A percentile compares a stretch with the other conserved stretches of the same genome.
Evolutionary conservation across 2,113 vertebrate genomes (phyloP).

Genomic region (Anarhynchus alexandrinus): DNA sequence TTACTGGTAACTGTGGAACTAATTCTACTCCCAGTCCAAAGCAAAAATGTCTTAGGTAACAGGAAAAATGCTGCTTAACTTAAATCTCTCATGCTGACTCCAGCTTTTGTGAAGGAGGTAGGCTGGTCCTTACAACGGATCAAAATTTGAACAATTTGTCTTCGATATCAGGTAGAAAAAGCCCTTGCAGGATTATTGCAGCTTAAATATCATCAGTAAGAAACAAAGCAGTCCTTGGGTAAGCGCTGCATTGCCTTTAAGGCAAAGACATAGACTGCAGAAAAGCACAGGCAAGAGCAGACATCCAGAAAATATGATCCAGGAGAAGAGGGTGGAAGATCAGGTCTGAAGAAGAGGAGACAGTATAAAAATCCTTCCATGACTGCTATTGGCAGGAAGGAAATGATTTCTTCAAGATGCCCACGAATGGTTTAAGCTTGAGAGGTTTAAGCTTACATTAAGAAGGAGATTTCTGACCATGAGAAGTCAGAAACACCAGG

Average conservation of each 20-base stretch:
- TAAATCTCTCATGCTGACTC: not conserved
- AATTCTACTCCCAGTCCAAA: not conserved
- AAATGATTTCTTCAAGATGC: not conserved
- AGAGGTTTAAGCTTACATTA: not conserved
- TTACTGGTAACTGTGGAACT: not conserved
- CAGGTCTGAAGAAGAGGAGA: not conserved
- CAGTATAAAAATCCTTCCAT: not conserved
- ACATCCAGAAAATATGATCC: not conserved
- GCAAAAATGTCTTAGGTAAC: not conserved
- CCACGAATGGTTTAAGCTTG: not conserved
- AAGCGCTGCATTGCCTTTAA: not conserved
- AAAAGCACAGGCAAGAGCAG: not conserved
- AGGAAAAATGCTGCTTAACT: not conserved
- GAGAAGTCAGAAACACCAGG: not conserved
- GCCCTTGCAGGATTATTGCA: not conserved
- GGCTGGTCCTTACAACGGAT: not conserved
- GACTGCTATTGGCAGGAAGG: not conserved
- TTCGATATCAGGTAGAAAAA: not conserved
- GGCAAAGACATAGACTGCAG: not conserved
- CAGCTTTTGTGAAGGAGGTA: not conserved
- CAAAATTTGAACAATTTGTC: not conserved
- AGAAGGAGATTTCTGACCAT: not conserved
- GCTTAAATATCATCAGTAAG: not conserved
- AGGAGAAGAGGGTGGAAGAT: not conserved
- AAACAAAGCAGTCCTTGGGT: not conserved